phyloP scores from a whole-genome alignment of 2,888 invertebrate genomes.

The Anthrax anthrax region DNA sequence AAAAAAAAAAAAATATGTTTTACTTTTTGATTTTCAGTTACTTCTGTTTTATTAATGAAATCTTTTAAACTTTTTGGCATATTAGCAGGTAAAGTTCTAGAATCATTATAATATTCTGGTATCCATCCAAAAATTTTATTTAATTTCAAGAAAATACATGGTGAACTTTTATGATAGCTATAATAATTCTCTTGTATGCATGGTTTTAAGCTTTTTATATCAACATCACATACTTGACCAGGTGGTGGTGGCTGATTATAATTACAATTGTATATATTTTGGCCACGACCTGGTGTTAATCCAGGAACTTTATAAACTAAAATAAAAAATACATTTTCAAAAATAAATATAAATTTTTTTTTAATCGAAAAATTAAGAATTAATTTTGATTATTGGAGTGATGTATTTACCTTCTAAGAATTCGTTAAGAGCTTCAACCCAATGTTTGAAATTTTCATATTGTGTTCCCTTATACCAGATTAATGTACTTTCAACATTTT shows the following conservation, averaged over 20 bases:
- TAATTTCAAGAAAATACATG: constrained; percentile 88
- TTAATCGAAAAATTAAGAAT: too few species aligned
- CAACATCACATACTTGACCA: constrained; percentile 76
- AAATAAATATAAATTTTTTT: too few species aligned
- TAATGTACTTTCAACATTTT: constrained; percentile 83
- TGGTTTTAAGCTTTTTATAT: constrained; percentile 63
- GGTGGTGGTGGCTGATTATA: constrained; percentile 53
- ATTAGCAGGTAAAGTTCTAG: constrained; percentile 48
- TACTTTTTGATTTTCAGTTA: constrained; percentile 35
- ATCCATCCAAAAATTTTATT: constrained; percentile 91
- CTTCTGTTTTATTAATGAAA: constrained; percentile 41
- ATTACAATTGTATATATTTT: constrained; percentile 61
- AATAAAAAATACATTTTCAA: constrained; percentile 2
- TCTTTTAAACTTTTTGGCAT: constrained; percentile 62
- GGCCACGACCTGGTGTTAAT: constrained; percentile 53
- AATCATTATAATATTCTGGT: constrained; percentile 66
- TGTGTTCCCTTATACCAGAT: constrained; percentile 87
- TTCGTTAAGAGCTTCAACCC: constrained; percentile 58
- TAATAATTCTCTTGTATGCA: constrained; percentile 75
- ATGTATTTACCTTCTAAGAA: constrained; percentile 62
- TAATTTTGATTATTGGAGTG: too few species aligned
- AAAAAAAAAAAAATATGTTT: not conserved
- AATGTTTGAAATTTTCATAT: constrained; percentile 57
- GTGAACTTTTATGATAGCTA: constrained; percentile 81
- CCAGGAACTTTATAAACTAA: constrained; percentile 63